phyloP scores from a whole-genome alignment of 2,888 invertebrate genomes.

The Chalcis sispes region DNA sequence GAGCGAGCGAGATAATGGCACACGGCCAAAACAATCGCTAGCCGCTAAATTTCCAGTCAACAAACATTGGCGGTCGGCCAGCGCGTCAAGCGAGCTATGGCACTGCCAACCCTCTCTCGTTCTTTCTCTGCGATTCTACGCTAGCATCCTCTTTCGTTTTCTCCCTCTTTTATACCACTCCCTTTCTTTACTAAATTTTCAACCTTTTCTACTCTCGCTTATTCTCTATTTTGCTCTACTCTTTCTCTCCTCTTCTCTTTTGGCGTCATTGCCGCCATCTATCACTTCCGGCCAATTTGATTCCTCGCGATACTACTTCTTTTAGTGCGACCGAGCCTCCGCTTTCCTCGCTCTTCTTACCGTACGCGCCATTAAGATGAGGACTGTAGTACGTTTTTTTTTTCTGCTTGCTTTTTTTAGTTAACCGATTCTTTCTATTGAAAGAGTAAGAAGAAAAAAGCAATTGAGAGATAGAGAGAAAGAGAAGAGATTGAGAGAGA shows the following conservation, averaged over 20 bases:
- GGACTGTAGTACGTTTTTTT: not conserved
- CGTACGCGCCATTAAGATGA: not conserved
- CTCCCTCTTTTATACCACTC: not conserved
- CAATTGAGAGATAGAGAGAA: not conserved
- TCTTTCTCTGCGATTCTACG: not conserved
- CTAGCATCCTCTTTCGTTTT: not conserved
- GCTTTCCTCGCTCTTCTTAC: not conserved
- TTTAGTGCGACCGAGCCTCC: not conserved
- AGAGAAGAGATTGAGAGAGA: not conserved
- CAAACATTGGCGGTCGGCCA: slow-evolving; percentile 72
- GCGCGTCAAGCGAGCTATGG: slow-evolving; percentile 50
- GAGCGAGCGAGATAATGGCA: slow-evolving; percentile 67
- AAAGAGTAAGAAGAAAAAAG: not conserved
- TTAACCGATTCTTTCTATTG: slow-evolving; percentile 3
- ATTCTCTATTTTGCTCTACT: not conserved
- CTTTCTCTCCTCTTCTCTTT: not conserved
- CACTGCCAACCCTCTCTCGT: not conserved
- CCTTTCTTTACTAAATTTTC: no score
- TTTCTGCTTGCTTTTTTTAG: not conserved
- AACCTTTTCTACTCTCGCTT: not conserved
- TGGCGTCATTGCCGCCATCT: slow-evolving; percentile 32
- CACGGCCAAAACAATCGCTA: slow-evolving; percentile 72
- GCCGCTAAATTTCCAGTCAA: slow-evolving; percentile 74
- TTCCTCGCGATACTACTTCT: slow-evolving; percentile 40
- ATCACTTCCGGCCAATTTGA: slow-evolving; percentile 56